Base-by-base conservation (phyloP, 1,140 invertebrate species). In the Oedothorax gibbosus region DNA sequence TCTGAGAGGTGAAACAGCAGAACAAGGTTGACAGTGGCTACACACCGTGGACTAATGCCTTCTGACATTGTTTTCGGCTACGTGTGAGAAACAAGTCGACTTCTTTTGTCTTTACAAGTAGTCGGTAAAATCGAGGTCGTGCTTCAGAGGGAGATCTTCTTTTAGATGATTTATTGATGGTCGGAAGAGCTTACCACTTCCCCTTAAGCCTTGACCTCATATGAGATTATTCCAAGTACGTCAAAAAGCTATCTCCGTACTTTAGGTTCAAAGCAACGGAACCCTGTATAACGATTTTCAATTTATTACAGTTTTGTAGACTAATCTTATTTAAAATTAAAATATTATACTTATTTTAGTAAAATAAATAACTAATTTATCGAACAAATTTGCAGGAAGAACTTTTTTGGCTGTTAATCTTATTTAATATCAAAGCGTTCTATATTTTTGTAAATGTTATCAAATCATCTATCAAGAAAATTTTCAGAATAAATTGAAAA, bases 31-130 rank as follows among this genome's bases (percentile, higher is more conserved):
- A 73, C 71, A 73, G 71, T 73, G 54, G 71, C 57, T 0, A 7
- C 20, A 54, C 54, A 57, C 21, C 9, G 51, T 35, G 14, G 18
- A 57, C 21, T 73, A 73, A 73, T 57, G 71, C 20, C 21, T 54
- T 73, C 71, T 57, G 71, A 73, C 71, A 57, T 73, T 73, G 71
- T 73, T 54, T 73, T 57, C 51, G 8, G 18, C n/a, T n/a, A n/a
- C 53, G 21, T 56, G 71, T 73, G 71, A 56, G 71, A 54, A 73
- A 57, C 51, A 73, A 73, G 20, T 14, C 57, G 35, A 73, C 54
- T 73, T 73, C 71, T 73, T 56, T 57, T 73, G 71, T 73, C 71
- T 73, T 20, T n/a, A 5, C 18, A 20, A 5, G 0, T 18, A 9
- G 68, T n/a, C 68, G 18, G 53, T 71, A 51, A 71, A 71, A 71